Base-by-base conservation (phyloP, 30 jellyfish, hydroid and myxozoan species). In the Aurelia aurita region DNA sequence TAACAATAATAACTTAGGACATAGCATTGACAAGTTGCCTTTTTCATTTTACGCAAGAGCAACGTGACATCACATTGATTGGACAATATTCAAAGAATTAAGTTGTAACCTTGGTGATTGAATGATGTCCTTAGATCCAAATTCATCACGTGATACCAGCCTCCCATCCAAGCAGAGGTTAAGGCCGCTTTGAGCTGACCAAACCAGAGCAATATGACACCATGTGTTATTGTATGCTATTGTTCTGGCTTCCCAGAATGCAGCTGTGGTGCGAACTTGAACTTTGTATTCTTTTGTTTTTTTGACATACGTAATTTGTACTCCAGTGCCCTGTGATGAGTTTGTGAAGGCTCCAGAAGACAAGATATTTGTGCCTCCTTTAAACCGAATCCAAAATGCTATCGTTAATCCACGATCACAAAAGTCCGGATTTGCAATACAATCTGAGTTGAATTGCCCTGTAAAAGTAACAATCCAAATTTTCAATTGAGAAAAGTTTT, bases 301-400 rank as follows among this genome's bases (percentile, higher is more conserved):
- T 15, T 49, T 61, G 14, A 72, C 87, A 35, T 76, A 79, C 46
- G 60, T 73, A 15, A 93, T 82, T 64, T 64, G 96, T 5, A 93
- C 57, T 35, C 98, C 98, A 2, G 97, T 94, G 0, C 98, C 98
- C 27, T 53, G 54, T 43, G 90, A 22, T 0, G 94, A 82, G 55
- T 81, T 93, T n/a, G 98, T 93, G 54, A 34, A 83, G 19, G 90
- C 91, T 11, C 98, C 98, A 46, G 97, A 82, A 68, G 97, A 59
- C 18, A 93, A 31, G n/a, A 93, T 82, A 58, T 93, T 75, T 62
- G 58, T 87, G 18, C 97, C 98, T 7, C 64, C 69, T 47, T 88
- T 89, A 22, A 93, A 54, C 18, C 98, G 84, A 25, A 93, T 75
- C 98, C 98, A 93, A 54, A 93, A 93, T 6, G 96, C 93, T 34